Evolutionary conservation across 2,113 vertebrate species (phyloP), one percentile per base, ranked within the genome.

Genomic region (Chrysemys picta): DNA sequence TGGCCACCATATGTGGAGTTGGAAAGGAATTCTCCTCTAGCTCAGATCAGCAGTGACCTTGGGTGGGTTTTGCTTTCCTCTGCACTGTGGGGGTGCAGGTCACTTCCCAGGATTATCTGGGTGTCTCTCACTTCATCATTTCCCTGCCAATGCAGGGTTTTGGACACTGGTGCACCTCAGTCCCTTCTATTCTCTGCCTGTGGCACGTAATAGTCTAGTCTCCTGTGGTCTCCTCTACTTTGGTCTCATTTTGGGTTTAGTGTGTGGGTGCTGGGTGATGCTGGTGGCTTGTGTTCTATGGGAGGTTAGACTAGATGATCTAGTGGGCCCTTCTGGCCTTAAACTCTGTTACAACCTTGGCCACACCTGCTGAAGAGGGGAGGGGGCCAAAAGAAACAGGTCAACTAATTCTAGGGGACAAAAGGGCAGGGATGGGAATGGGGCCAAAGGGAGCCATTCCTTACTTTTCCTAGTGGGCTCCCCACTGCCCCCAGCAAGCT

Each of bases 401-500:
- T 13, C 50, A 79, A 24, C 16, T 79, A 53, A 19, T 12, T 24
- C 1, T 38, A 62, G 65, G 29, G 45, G 65, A 52, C 38, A 76
- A 78, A 47, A 1, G 35, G 27, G 14, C 38, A 80, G 76, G n/a
- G 11, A 2, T 1, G 38, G 47, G 69, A 59, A 24, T 53, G 87
- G 42, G 62, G 69, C 22, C 91, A 50, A 50, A 50, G 50, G 50
- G 50, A 50, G 50, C 50, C 13, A 0, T 65, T 50, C 22, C 49
- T 56, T 45, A 27, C 52, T 0, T 0, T 49, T 86, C 47, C 3
- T 2, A 0, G 19, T 91, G 59, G 69, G 53, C 21, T 83, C 75
- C 19, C 1, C 0, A 57, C 82, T 2, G 0, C 53, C 88, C 54
- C 38, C 38, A 69, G 9, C 65, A 49, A 49, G 1, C 25, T 72